phyloP scores from a whole-genome alignment of 2,888 invertebrate genomes.

The Nymphalis c-album region DNA sequence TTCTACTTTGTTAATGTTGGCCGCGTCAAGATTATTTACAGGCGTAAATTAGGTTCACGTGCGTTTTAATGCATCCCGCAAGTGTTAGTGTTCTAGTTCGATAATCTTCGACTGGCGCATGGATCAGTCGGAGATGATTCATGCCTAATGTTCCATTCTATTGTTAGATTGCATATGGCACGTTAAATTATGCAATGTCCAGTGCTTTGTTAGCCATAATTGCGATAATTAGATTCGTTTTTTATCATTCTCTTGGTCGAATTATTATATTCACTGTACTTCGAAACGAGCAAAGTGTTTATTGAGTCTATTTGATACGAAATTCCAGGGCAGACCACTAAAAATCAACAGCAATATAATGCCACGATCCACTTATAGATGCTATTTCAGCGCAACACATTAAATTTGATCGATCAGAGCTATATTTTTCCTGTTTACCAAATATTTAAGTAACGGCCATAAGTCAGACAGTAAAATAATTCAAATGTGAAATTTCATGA shows the following conservation, averaged over 20 bases:
- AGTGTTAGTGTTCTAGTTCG: constrained; percentile 78
- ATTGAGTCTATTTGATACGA: constrained; percentile 19
- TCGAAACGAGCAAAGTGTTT: constrained; percentile 3
- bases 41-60: constrained; percentile 79
- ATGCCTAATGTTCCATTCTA: constrained; percentile 70
- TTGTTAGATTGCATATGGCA: constrained; percentile 74
- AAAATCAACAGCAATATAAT: constrained; percentile 46
- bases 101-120: constrained; percentile 73
- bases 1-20: constrained; percentile 74
- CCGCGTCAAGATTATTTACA: constrained; percentile 64
- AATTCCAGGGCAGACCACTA: constrained; percentile 26
- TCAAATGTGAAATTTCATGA: constrained; percentile 82
- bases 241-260: constrained; percentile 18
- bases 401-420: constrained; percentile 80
- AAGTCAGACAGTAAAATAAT: constrained; percentile 82
- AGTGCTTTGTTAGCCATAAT: constrained; percentile 53
- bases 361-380: constrained; percentile 69
- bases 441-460: constrained; percentile 82
- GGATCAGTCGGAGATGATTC: constrained; percentile 77
- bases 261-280: constrained; percentile 8
- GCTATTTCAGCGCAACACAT: constrained; percentile 72
- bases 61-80: constrained; percentile 78
- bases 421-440: constrained; percentile 82
- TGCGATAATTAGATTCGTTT: constrained; percentile 38
- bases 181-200: constrained; percentile 72